These are phyloP conservation scores for Mesocricetus auratus DNA, from an alignment of 2,113 vertebrate genomes.

Conservation along the genomic window DNA sequence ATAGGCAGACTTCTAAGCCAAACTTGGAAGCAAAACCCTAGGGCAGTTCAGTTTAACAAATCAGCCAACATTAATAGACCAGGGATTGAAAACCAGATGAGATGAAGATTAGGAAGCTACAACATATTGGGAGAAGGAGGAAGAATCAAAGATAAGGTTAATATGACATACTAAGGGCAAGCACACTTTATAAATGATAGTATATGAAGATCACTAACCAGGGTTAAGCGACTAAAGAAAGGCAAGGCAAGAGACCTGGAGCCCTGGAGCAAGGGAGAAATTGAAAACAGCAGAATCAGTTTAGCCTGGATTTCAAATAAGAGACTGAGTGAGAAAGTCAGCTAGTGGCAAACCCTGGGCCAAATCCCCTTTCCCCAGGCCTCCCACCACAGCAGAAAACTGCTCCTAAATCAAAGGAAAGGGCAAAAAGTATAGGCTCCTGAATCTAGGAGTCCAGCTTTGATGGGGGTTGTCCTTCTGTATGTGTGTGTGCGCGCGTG, in stretches of 20 bases:
- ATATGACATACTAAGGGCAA: background rate
- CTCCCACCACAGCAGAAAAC: background rate
- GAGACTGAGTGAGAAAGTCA: background rate
- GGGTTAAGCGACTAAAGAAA: constrained; percentile 13
- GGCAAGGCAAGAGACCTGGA: background rate
- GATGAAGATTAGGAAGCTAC: background rate
- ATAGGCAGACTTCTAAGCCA: background rate
- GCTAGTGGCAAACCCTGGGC: background rate
- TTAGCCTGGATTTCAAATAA: constrained; percentile 20
- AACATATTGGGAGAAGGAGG: background rate
- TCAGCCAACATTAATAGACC: background rate
- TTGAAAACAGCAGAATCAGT: background rate
- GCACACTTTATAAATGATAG: background rate
- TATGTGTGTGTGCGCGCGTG: too few species aligned
- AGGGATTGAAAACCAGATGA: background rate
- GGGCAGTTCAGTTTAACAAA: constrained; percentile 48
- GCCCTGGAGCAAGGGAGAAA: background rate
- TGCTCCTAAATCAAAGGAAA: background rate
- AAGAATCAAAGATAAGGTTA: background rate
- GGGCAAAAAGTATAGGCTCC: background rate
- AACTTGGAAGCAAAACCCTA: constrained; percentile 39
- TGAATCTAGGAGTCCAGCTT: background rate
- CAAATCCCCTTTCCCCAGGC: background rate
- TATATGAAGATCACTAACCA: background rate
- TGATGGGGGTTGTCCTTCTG: background rate